A percentile compares a stretch with the other conserved stretches of the same genome.
These are phyloP conservation scores for Arvicanthis niloticus DNA, from an alignment of 2,113 vertebrate genomes.

Conservation along the genomic window DNA sequence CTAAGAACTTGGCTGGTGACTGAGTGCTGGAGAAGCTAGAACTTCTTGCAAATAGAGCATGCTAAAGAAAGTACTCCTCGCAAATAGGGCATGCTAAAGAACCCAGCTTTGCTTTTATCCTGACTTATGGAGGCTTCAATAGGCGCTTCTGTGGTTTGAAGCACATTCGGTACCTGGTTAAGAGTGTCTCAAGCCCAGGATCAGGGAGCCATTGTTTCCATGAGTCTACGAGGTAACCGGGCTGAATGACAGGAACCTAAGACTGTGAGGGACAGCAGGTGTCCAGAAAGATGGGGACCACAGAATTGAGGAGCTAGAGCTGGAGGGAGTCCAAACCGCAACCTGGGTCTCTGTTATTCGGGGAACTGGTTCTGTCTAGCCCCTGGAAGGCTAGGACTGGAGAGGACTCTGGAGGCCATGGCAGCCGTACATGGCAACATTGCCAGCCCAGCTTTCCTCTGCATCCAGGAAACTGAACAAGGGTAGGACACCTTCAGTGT, in stretches of 20 bases:
- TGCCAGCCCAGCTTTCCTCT: background rate
- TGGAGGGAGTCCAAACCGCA: background rate
- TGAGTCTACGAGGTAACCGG: background rate
- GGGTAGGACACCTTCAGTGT: background rate
- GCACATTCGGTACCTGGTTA: background rate
- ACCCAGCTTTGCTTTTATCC: background rate
- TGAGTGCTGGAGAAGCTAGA: background rate
- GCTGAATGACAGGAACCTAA: background rate
- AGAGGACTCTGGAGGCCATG: background rate
- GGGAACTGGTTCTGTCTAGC: background rate
- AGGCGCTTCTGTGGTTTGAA: background rate
- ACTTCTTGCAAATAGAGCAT: background rate
- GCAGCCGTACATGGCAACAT: rapidly evolving
- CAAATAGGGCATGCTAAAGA: background rate
- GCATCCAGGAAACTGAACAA: background rate
- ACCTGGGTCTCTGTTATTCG: background rate
- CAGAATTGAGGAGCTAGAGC: background rate
- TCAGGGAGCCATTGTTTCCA: background rate
- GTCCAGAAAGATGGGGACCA: background rate
- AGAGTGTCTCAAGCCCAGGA: background rate
- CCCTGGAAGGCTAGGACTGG: background rate
- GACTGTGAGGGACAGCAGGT: background rate
- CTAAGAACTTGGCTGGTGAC: background rate
- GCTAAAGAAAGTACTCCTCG: background rate
- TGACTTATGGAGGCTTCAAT: background rate